Evolutionary conservation across 2,797 vertebrate species (phyloP).

Genomic region (Microchirus variegatus): DNA sequence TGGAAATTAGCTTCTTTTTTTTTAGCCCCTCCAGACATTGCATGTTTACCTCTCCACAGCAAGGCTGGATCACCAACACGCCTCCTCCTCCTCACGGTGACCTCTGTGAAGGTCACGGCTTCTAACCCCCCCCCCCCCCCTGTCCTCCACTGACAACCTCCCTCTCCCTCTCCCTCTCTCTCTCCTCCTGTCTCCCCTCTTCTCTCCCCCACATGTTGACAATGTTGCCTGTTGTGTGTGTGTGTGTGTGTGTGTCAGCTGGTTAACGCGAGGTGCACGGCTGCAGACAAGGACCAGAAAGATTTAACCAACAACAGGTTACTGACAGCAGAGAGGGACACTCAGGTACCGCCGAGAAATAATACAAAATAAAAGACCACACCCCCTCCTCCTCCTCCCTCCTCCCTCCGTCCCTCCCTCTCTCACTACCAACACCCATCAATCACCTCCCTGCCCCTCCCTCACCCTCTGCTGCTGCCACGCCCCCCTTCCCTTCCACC

Average conservation of each 20-base stretch:
- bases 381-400: conserved; percentile 38
- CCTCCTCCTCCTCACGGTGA: conserved; percentile 41
- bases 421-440: conserved; percentile 17
- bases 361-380: conserved; percentile 16
- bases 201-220: conserved; percentile 52
- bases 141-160: conserved; percentile 45
- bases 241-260: conserved; percentile 88
- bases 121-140: conserved; percentile 66
- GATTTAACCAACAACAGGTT: conserved; percentile 99
- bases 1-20: not conserved
- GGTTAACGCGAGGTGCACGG: conserved; percentile 95
- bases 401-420: conserved; percentile 34
- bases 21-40: conserved; percentile 40
- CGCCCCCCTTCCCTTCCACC: conserved; percentile 43
- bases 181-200: conserved; percentile 16
- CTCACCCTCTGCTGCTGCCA: conserved; percentile 52
- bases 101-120: conserved; percentile 40
- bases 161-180: not conserved
- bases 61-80: conserved; percentile 60
- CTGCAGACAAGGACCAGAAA: conserved; percentile 99
- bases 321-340: conserved; percentile 98
- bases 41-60: conserved; percentile 61
- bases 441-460: conserved; percentile 50
- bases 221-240: conserved; percentile 72
- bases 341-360: conserved; percentile 90